phyloP scores from a whole-genome alignment of 1,140 invertebrate species.

The Drosophila obscura region DNA sequence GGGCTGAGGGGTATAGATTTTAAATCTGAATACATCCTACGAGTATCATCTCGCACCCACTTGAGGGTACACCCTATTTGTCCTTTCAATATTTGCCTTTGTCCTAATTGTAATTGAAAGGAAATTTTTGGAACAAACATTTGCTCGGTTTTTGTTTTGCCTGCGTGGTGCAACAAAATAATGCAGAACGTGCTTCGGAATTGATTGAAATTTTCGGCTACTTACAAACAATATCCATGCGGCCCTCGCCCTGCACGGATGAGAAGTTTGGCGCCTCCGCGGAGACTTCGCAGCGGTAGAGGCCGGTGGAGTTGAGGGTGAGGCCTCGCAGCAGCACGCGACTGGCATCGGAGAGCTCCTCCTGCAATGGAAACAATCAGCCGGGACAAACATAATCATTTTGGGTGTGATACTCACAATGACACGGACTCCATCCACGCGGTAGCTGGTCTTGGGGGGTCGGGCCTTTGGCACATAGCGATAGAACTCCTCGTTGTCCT shows the following conservation, averaged over 20 bases:
- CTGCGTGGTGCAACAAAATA: slow-evolving; percentile 43
- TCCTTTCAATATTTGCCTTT: slow-evolving; percentile 60
- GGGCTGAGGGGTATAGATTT: neutral
- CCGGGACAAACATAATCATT: slow-evolving; percentile 1
- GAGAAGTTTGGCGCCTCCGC: slow-evolving; percentile 90
- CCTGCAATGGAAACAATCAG: slow-evolving; percentile 81
- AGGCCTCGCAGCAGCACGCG: slow-evolving; percentile 87
- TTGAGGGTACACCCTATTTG: slow-evolving; percentile 26
- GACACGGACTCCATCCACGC: slow-evolving; percentile 89
- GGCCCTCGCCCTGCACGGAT: slow-evolving; percentile 87
- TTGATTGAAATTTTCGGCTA: slow-evolving; percentile 54
- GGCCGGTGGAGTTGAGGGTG: slow-evolving; percentile 87
- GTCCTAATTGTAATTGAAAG: slow-evolving; percentile 53
- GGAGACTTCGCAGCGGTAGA: slow-evolving; percentile 91
- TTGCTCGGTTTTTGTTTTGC: slow-evolving; percentile 28
- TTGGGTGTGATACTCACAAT: slow-evolving; percentile 87
- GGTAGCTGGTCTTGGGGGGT: slow-evolving; percentile 87
- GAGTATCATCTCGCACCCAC: neutral
- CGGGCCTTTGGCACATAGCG: slow-evolving; percentile 89
- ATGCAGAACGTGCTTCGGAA: slow-evolving; percentile 47
- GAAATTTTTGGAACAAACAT: slow-evolving; percentile 57
- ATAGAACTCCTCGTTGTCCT: slow-evolving; percentile 94
- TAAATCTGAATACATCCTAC: neutral
- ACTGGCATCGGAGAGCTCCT: slow-evolving; percentile 85
- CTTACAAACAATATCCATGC: slow-evolving; percentile 90